Evolutionary conservation across 2,797 vertebrate species (phyloP).

Genomic region (Molothrus ater): DNA sequence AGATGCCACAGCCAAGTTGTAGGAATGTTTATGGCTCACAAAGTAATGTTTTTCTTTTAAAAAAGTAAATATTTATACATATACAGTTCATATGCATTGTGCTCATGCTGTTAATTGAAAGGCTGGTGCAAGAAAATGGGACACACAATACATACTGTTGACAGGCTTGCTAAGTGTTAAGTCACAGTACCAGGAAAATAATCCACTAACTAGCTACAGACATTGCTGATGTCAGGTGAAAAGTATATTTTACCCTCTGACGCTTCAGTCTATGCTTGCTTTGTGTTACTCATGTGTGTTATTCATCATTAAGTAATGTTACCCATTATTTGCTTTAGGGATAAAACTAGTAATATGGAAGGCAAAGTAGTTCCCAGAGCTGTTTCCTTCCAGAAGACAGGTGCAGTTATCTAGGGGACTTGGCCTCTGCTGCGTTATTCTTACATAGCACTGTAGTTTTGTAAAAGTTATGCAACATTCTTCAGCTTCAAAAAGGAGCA

Average conservation of each 20-base stretch:
- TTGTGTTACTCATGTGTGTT: neutral
- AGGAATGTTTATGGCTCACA: neutral
- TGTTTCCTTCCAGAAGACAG: neutral
- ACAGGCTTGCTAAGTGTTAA: neutral
- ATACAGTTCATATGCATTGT: neutral
- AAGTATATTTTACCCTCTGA: conserved; percentile 41
- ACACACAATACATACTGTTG: neutral
- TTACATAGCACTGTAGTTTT: accelerated
- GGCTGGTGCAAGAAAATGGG: neutral
- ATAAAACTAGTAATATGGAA: neutral
- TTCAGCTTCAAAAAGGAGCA: neutral
- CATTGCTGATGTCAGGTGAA: conserved; percentile 19
- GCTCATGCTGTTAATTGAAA: neutral
- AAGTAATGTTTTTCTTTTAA: neutral
- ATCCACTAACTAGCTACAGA: neutral
- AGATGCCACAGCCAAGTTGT: neutral
- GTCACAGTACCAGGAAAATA: neutral
- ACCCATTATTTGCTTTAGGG: neutral
- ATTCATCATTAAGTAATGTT: neutral
- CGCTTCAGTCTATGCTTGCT: neutral
- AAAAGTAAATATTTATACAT: neutral
- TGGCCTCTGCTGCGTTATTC: accelerated
- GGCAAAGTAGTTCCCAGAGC: neutral
- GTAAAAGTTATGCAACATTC: neutral
- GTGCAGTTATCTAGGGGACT: neutral